A percentile compares a stretch with the other conserved stretches of the same genome.
These are phyloP conservation scores for Astyanax mexicanus DNA, from an alignment of 2,797 vertebrate genomes.

Conservation along the genomic window DNA sequence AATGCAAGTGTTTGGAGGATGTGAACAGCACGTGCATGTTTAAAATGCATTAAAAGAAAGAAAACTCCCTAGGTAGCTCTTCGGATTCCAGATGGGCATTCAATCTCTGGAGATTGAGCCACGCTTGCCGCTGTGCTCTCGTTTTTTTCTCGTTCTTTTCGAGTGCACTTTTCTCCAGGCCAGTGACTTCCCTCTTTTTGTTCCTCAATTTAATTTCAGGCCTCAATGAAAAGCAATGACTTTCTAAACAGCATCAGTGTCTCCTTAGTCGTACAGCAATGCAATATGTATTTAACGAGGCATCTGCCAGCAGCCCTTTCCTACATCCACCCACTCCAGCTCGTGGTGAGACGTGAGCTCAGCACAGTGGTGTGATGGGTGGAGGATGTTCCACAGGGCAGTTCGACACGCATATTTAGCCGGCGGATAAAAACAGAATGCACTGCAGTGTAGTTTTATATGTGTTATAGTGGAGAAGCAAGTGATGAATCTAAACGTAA, in stretches of 20 bases:
- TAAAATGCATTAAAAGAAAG: conserved; percentile 27
- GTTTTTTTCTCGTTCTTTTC: conserved; percentile 37
- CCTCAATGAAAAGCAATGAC: conserved; percentile 67
- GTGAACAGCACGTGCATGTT: conserved; percentile 2
- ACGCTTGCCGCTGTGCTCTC: conserved; percentile 30
- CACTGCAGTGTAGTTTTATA: not conserved
- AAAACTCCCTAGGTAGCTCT: conserved; percentile 13
- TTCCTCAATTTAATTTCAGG: conserved; percentile 74
- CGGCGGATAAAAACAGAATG: not conserved
- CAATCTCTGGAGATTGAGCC: conserved; percentile 44
- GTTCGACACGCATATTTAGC: conserved; percentile 21
- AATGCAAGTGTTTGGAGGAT: not conserved
- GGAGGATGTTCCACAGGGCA: conserved; percentile 22
- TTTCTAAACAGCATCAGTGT: conserved; percentile 59
- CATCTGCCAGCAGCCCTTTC: conserved; percentile 48
- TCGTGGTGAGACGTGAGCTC: conserved; percentile 11
- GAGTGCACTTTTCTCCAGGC: conserved; percentile 30
- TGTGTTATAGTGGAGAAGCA: not conserved
- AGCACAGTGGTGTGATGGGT: conserved; percentile 24
- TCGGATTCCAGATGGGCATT: conserved; percentile 33
- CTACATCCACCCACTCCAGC: conserved; percentile 24
- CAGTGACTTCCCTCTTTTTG: conserved; percentile 52
- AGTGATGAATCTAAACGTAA: not conserved
- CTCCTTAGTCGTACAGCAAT: conserved; percentile 51
- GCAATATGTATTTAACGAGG: conserved; percentile 60